These are phyloP conservation scores for Erebia ligea DNA, from an alignment of 2,888 invertebrate genomes.

Conservation along the genomic window DNA sequence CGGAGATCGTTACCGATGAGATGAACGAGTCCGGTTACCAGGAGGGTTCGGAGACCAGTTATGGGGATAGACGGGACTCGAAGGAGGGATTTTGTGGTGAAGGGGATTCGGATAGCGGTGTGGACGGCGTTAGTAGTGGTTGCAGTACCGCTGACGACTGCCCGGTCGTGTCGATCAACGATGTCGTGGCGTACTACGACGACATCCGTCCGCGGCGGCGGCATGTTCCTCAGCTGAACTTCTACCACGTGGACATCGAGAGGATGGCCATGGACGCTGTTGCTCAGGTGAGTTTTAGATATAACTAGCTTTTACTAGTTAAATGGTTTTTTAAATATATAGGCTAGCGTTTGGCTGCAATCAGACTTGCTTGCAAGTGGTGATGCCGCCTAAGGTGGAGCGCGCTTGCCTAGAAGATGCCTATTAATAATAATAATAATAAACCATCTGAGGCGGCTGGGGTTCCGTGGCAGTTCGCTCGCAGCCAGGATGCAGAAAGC, in stretches of 20 bases:
- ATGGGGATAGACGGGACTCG: slow-evolving; percentile 72
- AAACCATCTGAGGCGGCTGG: too few species aligned
- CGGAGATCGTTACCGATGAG: slow-evolving; percentile 76
- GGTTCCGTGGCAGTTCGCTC: too few species aligned
- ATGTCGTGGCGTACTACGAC: slow-evolving; percentile 78
- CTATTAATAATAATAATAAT: too few species aligned
- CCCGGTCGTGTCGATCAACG: slow-evolving; percentile 79
- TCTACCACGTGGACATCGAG: slow-evolving; percentile 76
- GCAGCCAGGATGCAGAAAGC: too few species aligned
- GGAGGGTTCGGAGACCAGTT: slow-evolving; percentile 75
- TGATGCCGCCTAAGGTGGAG: too few species aligned
- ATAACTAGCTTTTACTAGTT: too few species aligned
- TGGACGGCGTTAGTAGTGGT: slow-evolving; percentile 83
- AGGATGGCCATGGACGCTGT: slow-evolving; percentile 70
- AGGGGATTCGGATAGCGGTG: slow-evolving; percentile 80
- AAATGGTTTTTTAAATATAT: too few species aligned
- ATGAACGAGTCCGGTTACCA: slow-evolving; percentile 79
- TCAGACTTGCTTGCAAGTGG: too few species aligned
- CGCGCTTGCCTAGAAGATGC: too few species aligned
- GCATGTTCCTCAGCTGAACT: slow-evolving; percentile 73
- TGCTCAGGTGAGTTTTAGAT: slow-evolving; percentile 62
- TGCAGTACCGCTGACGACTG: slow-evolving; percentile 84
- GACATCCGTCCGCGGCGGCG: slow-evolving; percentile 72
- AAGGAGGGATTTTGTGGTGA: slow-evolving; percentile 76
- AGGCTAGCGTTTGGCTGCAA: too few species aligned